Evolutionary conservation across 2,113 vertebrate species (phyloP), one percentile per base, ranked within the genome.

Genomic region (Seriola rivoliana): DNA sequence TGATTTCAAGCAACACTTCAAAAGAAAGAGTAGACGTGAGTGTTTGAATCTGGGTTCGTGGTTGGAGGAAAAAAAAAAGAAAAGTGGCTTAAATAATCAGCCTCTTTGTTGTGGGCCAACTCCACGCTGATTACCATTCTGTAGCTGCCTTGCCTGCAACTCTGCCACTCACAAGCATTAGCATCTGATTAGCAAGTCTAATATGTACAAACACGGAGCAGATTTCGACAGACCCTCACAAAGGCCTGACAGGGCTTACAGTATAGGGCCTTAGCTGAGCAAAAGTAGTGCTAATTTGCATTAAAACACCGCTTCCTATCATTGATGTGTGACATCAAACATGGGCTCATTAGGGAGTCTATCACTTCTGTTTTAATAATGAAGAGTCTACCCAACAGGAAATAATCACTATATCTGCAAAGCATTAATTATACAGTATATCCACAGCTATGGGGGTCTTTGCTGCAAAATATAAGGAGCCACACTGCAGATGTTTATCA

Each of bases 181-280:
- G 90, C 89, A 93, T 93, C 86, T 93, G 86, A 95, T 95, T 94
- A 95, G 92, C 89, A 94, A 94, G 92, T 95, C 86, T 92, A 94
- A 94, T 94, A 72, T 85, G 68, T 83, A 86, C 90, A 85, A 91
- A 86, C 82, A 81, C 19, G 44, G 66, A 75, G 78, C 73, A 80
- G 88, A 81, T 76, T 86, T 74, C 72, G n/a, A 34, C 84, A n/a
- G 85, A 66, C 60, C 71, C 60, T 78, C 13, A 64, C 55, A 81
- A 65, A 74, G 73, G 62, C 62, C 88, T 32, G 78, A 86, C 62
- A 50, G 78, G 64, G 36, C 38, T 81, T 82, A 86, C 69, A 66
- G 85, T 84, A 84, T 60, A n/a, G 74, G 67, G 75, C 42, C 16
- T 62, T 1, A 40, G 69, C 46, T 25, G 59, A 73, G 69, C 29